Conservation (phyloP, 2,113 vertebrate genomes). For the Chionomys nivalis region DNA sequence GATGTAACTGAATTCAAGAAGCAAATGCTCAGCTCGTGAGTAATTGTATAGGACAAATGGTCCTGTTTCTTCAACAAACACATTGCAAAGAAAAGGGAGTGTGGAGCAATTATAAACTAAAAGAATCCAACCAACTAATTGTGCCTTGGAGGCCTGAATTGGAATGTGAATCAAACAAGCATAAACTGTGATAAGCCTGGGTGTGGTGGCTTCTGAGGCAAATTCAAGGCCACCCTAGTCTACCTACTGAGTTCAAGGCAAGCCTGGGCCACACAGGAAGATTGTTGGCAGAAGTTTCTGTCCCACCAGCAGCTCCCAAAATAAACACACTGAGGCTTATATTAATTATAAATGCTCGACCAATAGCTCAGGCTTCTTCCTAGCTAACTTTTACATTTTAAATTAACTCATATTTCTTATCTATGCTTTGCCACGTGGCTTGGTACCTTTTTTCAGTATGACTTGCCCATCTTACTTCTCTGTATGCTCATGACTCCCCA, state of each 20-base stretch:
- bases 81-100: neutral
- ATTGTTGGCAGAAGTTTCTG: too few species aligned
- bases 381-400: too few species aligned
- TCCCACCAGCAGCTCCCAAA: too few species aligned
- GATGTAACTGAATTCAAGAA: neutral
- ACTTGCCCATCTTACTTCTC: too few species aligned
- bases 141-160: neutral
- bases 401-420: too few species aligned
- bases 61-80: slow-evolving; percentile 24
- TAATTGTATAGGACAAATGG: slow-evolving; percentile 8
- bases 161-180: slow-evolving; percentile 23
- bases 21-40: neutral
- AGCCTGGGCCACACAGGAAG: neutral
- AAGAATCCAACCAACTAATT: neutral
- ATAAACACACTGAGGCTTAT: too few species aligned
- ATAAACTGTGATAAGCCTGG: neutral
- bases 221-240: neutral
- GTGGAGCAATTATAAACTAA: neutral
- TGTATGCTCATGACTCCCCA: too few species aligned
- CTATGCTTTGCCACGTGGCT: too few species aligned
- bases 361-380: too few species aligned
- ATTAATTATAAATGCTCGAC: too few species aligned
- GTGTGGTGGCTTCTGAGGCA: neutral
- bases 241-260: neutral
- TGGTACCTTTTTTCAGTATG: too few species aligned